Base-by-base conservation (phyloP, 2,113 vertebrate genomes). In the Nibea coibor region DNA sequence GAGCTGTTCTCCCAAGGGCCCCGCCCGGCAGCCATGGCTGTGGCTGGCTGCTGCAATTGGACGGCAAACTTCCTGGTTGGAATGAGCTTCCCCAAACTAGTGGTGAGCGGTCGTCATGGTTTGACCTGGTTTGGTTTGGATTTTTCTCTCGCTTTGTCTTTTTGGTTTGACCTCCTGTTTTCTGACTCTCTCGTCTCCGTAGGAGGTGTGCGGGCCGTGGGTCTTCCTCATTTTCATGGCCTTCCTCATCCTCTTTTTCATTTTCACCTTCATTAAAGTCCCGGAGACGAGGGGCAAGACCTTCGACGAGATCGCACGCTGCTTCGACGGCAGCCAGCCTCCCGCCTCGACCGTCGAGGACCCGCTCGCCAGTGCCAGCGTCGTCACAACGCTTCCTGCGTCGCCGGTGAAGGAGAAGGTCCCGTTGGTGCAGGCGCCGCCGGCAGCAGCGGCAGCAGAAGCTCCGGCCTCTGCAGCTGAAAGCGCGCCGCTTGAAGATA, bases 1-100 rank as follows among this genome's bases (percentile, higher is more conserved):
- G 97, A 99, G 73, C 96, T 99, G 17, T 99, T 99, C 90, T 97
- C 97, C 70, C 98, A 99, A 91, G 98, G 98, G 10, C 97, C 97
- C 1, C 95, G 98, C 1, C 97, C 98, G 2, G 96, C 97, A 1
- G 98, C 98, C 17, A 94, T 99, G 96, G 98, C 97, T 0, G 95
- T 99, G 47, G 97, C 98, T 10, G 97, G 97, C 28, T 98, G 96
- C 88, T 98, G 95, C 73, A 99, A 99, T 75, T 99, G 98, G 98
- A 97, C 98, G 0, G 96, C 98, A 42, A 99, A 99, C 91, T 99
- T 99, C 83, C 70, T 99, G 61, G 97, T 99, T 47, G 98, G 96
- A 19, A 91, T 99, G 81, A 96, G 97, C 70, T 99, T 99, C 81
- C 98, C 97, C 14, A 96, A 96, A 24, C 95, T 97, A 47, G 94